Conservation (phyloP, 2,113 vertebrate species). For the Ornithorhynchus anatinus region DNA sequence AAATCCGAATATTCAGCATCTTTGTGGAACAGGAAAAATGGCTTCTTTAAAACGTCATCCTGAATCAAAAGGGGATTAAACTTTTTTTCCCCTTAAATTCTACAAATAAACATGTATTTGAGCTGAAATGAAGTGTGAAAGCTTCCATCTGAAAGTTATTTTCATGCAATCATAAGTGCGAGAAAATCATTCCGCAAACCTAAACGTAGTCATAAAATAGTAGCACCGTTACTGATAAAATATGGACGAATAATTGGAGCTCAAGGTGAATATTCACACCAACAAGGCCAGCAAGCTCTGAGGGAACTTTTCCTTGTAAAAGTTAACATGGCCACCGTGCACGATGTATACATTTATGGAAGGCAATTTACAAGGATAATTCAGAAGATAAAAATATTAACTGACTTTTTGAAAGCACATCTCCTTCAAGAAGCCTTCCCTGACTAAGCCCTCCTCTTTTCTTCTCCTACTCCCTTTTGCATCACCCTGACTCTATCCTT, state of each 20-base stretch:
- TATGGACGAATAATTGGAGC: not conserved
- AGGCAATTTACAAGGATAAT: too few relatives aligned
- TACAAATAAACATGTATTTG: constrained; percentile 17
- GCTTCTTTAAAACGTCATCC: constrained; percentile 22
- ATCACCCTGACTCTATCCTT: too few relatives aligned
- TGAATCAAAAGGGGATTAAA: constrained; percentile 14
- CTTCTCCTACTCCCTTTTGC: too few relatives aligned
- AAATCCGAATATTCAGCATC: constrained; percentile 17
- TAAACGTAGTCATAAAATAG: constrained; percentile 21
- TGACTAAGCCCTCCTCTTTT: too few relatives aligned
- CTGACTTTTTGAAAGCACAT: too few relatives aligned
- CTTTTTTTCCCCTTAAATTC: constrained; percentile 14
- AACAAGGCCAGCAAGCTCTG: not conserved
- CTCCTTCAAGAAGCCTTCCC: too few relatives aligned
- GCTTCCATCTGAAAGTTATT: constrained; percentile 27
- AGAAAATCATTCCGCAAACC: constrained; percentile 4
- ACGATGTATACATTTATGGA: too few relatives aligned
- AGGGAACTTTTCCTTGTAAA: not conserved
- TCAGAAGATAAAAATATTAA: too few relatives aligned
- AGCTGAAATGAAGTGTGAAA: constrained; percentile 12
- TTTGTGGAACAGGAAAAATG: constrained; percentile 2
- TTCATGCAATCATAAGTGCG: constrained; percentile 21
- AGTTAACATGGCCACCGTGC: too few relatives aligned
- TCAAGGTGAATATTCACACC: not conserved
- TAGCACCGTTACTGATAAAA: not conserved